A percentile compares a stretch with the other conserved stretches of the same genome.
Conservation (phyloP, 2,888 invertebrate species). For the Adelognathus sp. region DNA sequence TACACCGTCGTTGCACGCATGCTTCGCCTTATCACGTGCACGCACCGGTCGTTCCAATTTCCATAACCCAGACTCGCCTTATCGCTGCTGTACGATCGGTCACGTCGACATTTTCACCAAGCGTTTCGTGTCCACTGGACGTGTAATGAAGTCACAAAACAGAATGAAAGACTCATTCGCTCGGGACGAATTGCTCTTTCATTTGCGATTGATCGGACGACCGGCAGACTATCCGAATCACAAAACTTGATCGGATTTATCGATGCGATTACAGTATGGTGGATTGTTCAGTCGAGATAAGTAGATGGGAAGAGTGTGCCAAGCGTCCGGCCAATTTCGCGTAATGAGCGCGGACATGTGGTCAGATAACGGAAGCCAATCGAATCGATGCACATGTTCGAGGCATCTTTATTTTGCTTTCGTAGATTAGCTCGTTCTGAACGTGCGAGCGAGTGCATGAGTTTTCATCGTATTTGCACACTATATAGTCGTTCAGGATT, state of each 20-base stretch:
- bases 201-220: background rate
- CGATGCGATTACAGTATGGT: background rate
- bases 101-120: conserved; percentile 66
- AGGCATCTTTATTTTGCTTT: no score
- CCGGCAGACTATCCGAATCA: background rate
- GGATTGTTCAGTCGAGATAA: background rate
- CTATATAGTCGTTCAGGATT: no score
- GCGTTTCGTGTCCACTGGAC: conserved; percentile 24
- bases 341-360: no score
- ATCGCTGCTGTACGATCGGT: conserved; percentile 65
- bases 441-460: no score
- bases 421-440: no score
- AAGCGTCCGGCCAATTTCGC: no score
- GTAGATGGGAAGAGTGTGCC: no score
- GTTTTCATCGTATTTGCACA: no score
- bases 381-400: no score
- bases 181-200: conserved; percentile 35
- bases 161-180: conserved; percentile 8
- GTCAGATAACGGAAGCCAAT: no score
- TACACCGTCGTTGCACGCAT: conserved; percentile 69
- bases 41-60: conserved; percentile 54
- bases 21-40: conserved; percentile 68
- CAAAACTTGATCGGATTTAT: background rate
- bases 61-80: conserved; percentile 38
- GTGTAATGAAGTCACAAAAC: conserved; percentile 25